These are phyloP conservation scores for Melikaiella ostensackeni DNA, from an alignment of 2,888 invertebrate genomes.

Conservation along the genomic window DNA sequence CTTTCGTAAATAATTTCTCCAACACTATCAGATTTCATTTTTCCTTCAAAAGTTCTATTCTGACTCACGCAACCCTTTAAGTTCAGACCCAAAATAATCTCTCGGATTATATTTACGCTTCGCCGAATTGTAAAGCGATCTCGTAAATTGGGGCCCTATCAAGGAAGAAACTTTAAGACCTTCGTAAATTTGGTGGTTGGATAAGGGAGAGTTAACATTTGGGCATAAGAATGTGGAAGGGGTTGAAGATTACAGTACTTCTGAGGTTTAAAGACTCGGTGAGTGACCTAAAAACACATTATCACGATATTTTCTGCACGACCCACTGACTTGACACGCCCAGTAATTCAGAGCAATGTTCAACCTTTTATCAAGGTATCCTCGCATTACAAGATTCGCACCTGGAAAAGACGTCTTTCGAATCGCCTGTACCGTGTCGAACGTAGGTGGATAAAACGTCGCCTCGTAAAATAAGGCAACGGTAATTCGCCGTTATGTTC, in stretches of 20 bases:
- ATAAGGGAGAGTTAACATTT: constrained; percentile 24
- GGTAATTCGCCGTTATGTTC: constrained; percentile 43
- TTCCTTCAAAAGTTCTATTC: not conserved
- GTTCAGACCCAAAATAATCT: not conserved
- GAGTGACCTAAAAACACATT: constrained; percentile 42
- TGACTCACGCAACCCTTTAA: not conserved
- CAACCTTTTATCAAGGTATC: constrained; percentile 40
- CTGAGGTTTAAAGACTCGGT: not conserved
- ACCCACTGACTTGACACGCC: constrained; percentile 42
- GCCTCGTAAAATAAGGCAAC: constrained; percentile 45
- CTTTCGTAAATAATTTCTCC: not conserved
- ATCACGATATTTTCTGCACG: constrained; percentile 33
- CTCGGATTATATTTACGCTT: constrained; percentile 12
- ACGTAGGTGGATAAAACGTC: constrained; percentile 44
- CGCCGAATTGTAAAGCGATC: not conserved
- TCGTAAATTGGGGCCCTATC: constrained; percentile 18
- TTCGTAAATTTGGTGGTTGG: constrained; percentile 31
- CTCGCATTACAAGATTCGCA: constrained; percentile 38
- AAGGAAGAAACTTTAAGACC: constrained; percentile 27
- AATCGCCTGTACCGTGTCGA: constrained; percentile 38
- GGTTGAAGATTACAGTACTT: not conserved
- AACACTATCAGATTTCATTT: not conserved
- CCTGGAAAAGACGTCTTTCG: constrained; percentile 34
- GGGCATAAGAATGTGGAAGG: constrained; percentile 21
- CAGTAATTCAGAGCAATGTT: constrained; percentile 45